phyloP scores from a whole-genome alignment of 2,113 vertebrate species.

The Podocnemis expansa region DNA sequence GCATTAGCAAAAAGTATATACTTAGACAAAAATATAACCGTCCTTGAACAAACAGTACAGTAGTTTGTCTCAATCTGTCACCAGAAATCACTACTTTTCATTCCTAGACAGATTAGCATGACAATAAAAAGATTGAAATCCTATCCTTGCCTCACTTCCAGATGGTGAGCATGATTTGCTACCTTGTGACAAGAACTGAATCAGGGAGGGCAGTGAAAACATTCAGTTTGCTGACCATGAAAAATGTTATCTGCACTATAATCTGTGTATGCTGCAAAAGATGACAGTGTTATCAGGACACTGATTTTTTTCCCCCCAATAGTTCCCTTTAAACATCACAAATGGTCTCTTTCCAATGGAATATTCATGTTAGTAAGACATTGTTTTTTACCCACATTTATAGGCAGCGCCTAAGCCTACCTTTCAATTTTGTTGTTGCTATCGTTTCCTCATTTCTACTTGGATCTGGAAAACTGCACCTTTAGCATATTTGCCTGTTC shows the following conservation, averaged over 20 bases:
- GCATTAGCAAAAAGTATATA: neutral
- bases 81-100: neutral
- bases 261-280: neutral
- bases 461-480: neutral
- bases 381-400: neutral
- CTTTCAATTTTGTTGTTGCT: neutral
- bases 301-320: neutral
- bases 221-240: neutral
- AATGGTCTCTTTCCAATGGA: neutral
- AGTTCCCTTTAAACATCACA: neutral
- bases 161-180: neutral
- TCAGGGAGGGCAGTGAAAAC: neutral
- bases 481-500: neutral
- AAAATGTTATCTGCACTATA: neutral
- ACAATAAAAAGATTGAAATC: neutral
- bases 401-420: neutral
- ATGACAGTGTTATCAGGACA: neutral
- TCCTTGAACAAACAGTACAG: neutral
- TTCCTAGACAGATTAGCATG: neutral
- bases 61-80: neutral
- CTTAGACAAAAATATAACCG: accelerated
- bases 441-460: neutral
- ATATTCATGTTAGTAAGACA: neutral
- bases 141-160: neutral
- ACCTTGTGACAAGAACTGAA: neutral